Conservation (phyloP, 2,113 vertebrate genomes). For the Hyperopisus bebe region DNA sequence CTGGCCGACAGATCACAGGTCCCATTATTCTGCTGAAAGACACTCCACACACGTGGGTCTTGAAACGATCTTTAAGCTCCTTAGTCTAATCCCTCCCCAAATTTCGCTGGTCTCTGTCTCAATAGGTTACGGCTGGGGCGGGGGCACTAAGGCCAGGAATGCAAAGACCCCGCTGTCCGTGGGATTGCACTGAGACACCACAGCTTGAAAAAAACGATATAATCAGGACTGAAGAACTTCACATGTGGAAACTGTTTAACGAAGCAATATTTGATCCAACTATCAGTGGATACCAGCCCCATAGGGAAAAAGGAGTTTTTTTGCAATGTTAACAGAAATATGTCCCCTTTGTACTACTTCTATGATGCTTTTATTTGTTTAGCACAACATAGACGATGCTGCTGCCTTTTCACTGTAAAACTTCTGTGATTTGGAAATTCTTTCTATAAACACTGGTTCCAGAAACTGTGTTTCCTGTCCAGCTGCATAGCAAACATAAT, state of each 20-base stretch:
- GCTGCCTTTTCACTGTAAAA: neutral
- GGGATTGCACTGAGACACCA: neutral
- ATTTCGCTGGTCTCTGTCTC: neutral
- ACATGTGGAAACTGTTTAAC: neutral
- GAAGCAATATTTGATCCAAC: neutral
- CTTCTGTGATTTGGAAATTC: neutral
- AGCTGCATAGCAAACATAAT: neutral
- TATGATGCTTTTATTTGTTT: neutral
- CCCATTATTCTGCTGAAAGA: neutral
- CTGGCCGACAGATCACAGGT: neutral
- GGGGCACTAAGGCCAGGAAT: neutral
- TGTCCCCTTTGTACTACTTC: neutral
- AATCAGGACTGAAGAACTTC: neutral
- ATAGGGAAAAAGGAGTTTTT: neutral
- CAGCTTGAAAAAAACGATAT: neutral
- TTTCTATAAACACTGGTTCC: neutral
- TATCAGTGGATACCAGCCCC: neutral
- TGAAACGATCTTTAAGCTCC: neutral
- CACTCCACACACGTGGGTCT: neutral
- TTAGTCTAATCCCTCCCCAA: neutral
- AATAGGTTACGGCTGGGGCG: neutral
- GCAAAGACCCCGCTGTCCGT: neutral
- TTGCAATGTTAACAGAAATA: neutral
- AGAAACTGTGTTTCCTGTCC: neutral
- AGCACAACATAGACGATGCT: neutral